phyloP scores from a whole-genome alignment of 2,797 vertebrate species.

The Pempheris klunzingeri region DNA sequence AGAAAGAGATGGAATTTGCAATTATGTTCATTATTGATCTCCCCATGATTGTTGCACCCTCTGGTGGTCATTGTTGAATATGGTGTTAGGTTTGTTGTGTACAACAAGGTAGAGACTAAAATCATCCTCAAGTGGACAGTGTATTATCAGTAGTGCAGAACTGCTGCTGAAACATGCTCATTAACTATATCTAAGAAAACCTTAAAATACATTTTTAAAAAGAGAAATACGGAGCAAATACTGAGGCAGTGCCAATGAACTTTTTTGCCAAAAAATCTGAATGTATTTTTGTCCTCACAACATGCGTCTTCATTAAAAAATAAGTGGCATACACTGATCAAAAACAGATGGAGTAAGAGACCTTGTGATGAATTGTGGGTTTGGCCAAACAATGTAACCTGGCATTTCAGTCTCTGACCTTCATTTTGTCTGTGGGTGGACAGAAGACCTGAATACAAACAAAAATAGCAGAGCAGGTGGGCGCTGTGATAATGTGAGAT shows the following conservation, averaged over 20 bases:
- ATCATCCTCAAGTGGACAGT: neutral
- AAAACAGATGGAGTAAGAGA: conserved; percentile 24
- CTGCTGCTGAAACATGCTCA: conserved; percentile 2
- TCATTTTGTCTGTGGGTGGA: conserved; percentile 67
- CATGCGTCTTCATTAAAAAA: neutral
- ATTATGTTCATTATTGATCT: neutral
- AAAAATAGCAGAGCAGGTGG: conserved; percentile 54
- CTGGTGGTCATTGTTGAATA: conserved; percentile 61
- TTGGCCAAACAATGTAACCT: conserved; percentile 51
- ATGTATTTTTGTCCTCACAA: neutral
- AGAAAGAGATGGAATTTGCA: neutral
- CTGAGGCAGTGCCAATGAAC: neutral
- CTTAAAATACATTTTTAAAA: no score
- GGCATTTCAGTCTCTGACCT: conserved; percentile 61
- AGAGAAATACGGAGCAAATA: conserved; percentile 19
- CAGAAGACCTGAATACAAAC: conserved; percentile 53
- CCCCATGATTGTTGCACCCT: conserved; percentile 60
- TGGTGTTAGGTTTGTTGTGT: neutral
- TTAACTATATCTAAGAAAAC: neutral
- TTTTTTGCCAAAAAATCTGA: neutral
- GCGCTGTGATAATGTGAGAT: conserved; percentile 40
- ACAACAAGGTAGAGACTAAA: neutral
- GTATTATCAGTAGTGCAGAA: neutral
- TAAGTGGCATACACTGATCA: neutral
- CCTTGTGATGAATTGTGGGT: conserved; percentile 28